These are phyloP conservation scores for Spongilla lacustris DNA, from an alignment of 37 sponge, comb jelly and placozoan species.

Conservation along the genomic window DNA sequence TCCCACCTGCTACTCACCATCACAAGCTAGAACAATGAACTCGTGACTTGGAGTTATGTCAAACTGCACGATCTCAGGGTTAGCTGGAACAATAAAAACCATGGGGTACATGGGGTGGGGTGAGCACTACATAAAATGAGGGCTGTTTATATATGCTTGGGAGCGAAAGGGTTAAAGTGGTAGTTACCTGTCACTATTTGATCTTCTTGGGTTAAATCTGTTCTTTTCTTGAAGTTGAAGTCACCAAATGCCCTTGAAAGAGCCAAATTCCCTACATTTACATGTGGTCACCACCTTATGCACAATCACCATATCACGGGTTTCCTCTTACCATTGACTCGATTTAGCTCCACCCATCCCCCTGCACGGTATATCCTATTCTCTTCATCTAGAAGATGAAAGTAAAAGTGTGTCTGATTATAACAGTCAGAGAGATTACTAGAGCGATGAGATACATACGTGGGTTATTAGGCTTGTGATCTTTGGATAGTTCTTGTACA, in stretches of 20 bases:
- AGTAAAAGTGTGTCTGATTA: not conserved
- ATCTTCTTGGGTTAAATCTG: constrained; percentile 60
- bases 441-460: constrained; percentile 34
- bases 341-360: constrained; percentile 89
- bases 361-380: constrained; percentile 83
- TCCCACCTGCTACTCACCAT: constrained; percentile 62
- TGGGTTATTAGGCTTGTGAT: constrained; percentile 88
- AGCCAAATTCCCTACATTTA: constrained; percentile 73
- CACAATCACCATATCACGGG: not conserved
- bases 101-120: not conserved
- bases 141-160: not conserved
- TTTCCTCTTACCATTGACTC: constrained; percentile 83
- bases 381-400: constrained; percentile 55
- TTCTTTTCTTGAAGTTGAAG: constrained; percentile 84
- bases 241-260: constrained; percentile 95
- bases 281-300: no score
- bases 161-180: not conserved
- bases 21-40: constrained; percentile 94
- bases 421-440: not conserved
- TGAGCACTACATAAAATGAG: not conserved
- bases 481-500: constrained; percentile 76
- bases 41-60: constrained; percentile 75
- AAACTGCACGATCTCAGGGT: constrained; percentile 68
- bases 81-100: constrained; percentile 50
- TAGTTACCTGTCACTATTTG: constrained; percentile 88